Conservation (phyloP, 2,888 invertebrate species). For the Cheiracanthium punctorium region DNA sequence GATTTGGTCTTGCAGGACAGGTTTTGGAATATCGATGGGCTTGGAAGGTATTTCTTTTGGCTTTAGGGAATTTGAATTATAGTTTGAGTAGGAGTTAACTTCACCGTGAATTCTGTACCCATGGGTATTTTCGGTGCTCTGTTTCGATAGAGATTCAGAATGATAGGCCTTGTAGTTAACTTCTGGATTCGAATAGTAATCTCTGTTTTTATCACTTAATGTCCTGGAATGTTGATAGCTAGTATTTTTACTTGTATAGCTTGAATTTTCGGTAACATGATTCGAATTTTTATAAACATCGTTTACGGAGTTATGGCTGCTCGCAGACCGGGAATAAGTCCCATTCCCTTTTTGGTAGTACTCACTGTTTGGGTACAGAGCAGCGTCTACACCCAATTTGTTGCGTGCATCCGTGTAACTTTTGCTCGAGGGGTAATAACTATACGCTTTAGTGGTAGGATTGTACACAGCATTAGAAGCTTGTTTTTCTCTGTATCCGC, state of each 20-base stretch:
- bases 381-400: constrained; percentile 1
- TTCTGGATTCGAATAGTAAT: constrained; percentile 36
- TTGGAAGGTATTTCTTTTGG: constrained; percentile 44
- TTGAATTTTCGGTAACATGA: constrained; percentile 36
- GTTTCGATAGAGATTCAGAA: constrained; percentile 53
- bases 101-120: constrained; percentile 26
- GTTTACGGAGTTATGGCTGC: constrained; percentile 34
- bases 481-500: constrained; percentile 39
- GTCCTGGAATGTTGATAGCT: constrained; percentile 38
- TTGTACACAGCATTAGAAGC: not conserved
- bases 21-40: not conserved
- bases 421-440: constrained; percentile 36
- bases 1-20: constrained; percentile 1
- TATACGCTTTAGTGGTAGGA: constrained; percentile 35
- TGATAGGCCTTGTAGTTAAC: constrained; percentile 46
- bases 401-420: constrained; percentile 18
- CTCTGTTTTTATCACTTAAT: constrained; percentile 33
- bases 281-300: constrained; percentile 46
- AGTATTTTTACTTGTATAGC: constrained; percentile 29
- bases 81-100: constrained; percentile 26
- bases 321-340: constrained; percentile 36
- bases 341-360: constrained; percentile 48
- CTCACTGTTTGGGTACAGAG: constrained; percentile 23
- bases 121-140: constrained; percentile 27
- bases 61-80: constrained; percentile 40